Percentiles rank a stretch among this genome's conserved stretches.
Evolutionary conservation across 2,113 vertebrate genomes (phyloP).

Genomic region (Ailurus styani): DNA sequence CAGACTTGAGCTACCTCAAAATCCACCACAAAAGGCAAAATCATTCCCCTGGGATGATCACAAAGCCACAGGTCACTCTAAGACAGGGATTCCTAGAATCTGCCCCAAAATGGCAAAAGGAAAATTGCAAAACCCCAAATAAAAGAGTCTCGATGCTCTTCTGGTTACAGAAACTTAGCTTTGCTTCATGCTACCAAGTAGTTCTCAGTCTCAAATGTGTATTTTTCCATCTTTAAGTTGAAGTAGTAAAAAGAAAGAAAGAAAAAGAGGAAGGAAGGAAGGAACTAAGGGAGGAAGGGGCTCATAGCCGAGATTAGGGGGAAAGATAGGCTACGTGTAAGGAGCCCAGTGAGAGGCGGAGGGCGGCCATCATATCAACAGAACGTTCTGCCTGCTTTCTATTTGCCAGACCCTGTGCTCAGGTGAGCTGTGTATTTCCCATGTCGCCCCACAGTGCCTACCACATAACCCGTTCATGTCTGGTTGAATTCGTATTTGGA

Average conservation of each 20-base stretch:
- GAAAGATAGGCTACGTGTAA: neutral
- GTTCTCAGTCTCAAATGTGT: neutral
- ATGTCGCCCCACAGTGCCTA: accelerated
- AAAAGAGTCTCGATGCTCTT: neutral
- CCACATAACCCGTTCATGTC: accelerated
- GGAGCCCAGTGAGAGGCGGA: neutral
- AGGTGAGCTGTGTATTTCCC: neutral
- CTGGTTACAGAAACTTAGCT: neutral
- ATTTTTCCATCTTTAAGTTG: neutral
- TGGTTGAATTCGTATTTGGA: neutral
- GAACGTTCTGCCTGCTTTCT: neutral
- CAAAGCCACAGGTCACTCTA: neutral
- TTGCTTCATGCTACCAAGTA: neutral
- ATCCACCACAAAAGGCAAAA: neutral
- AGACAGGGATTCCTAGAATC: neutral
- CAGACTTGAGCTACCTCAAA: neutral
- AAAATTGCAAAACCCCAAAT: neutral
- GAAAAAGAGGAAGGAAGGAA: too few relatives aligned
- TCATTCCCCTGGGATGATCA: neutral
- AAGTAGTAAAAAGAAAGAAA: neutral
- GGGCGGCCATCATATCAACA: too few relatives aligned
- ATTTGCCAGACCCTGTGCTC: neutral
- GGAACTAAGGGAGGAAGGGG: neutral
- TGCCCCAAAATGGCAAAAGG: neutral
- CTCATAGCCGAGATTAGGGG: neutral